Conservation (phyloP, 2,888 invertebrate genomes). For the Agonum fuliginosum region DNA sequence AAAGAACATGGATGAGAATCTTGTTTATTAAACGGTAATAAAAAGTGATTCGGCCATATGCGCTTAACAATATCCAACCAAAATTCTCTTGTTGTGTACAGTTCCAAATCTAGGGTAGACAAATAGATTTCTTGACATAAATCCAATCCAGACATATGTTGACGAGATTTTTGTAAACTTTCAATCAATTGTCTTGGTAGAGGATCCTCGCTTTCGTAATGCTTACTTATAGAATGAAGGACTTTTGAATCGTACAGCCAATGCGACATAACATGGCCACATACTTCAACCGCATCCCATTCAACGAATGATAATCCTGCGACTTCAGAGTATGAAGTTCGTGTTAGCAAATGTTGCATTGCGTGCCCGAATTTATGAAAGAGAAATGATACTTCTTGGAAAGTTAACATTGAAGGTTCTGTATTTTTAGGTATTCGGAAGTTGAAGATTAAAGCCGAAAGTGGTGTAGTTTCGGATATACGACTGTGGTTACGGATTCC, state of each 20-base stretch:
- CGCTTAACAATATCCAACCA: conserved; percentile 88
- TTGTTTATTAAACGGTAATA: conserved; percentile 83
- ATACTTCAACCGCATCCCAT: conserved; percentile 93
- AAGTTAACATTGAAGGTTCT: conserved; percentile 82
- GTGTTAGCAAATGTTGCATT: conserved; percentile 89
- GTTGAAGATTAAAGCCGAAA: conserved; percentile 90
- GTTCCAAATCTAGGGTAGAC: conserved; percentile 87
- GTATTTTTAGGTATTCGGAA: conserved; percentile 80
- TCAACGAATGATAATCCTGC: conserved; percentile 92
- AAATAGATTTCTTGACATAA: conserved; percentile 88
- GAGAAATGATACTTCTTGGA: conserved; percentile 84
- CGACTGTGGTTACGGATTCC: conserved; percentile 84
- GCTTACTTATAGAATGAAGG: conserved; percentile 79
- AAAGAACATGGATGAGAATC: conserved; percentile 93
- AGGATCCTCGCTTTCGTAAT: conserved; percentile 83
- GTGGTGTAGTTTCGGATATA: conserved; percentile 79
- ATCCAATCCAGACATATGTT: conserved; percentile 86
- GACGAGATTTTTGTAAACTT: conserved; percentile 78
- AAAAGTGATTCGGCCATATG: conserved; percentile 88
- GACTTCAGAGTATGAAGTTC: conserved; percentile 87
- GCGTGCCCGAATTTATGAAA: conserved; percentile 92
- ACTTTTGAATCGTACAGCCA: conserved; percentile 83
- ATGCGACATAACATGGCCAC: conserved; percentile 87
- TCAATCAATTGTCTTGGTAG: conserved; percentile 80
- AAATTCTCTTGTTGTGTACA: conserved; percentile 84